Evolutionary conservation across 2,113 vertebrate species (phyloP).

Genomic region (Mesocricetus auratus): DNA sequence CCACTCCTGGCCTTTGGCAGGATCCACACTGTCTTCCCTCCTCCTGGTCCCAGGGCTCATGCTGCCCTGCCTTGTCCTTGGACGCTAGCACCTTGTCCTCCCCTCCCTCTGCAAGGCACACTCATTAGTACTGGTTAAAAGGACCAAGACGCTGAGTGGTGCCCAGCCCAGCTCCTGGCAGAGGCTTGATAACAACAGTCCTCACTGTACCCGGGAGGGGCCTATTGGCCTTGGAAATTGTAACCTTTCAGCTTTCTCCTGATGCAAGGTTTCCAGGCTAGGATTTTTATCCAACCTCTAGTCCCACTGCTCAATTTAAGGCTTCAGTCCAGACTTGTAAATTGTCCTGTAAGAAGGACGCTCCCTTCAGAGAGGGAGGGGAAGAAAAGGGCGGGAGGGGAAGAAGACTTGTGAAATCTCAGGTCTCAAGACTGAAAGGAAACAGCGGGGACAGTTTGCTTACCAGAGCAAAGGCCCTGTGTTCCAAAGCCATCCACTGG

Average conservation of each 20-base stretch:
- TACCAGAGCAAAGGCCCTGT: background rate
- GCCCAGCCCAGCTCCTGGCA: no score
- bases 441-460: no score
- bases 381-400: background rate
- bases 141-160: background rate
- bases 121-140: background rate
- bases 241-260: no score
- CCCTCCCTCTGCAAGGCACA: background rate
- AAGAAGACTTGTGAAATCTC: background rate
- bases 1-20: background rate
- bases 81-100: background rate
- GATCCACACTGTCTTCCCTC: background rate
- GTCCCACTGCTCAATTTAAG: background rate
- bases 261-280: background rate
- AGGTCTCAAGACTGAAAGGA: no score
- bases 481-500: background rate
- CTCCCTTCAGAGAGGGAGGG: no score
- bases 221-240: background rate
- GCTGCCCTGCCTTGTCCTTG: rapidly evolving
- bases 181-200: background rate
- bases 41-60: no score
- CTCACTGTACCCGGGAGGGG: no score
- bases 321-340: background rate
- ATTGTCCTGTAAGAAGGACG: background rate
- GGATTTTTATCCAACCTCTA: background rate